Evolutionary conservation across 2,888 invertebrate genomes (phyloP).

Genomic region (Germaria angustata): DNA sequence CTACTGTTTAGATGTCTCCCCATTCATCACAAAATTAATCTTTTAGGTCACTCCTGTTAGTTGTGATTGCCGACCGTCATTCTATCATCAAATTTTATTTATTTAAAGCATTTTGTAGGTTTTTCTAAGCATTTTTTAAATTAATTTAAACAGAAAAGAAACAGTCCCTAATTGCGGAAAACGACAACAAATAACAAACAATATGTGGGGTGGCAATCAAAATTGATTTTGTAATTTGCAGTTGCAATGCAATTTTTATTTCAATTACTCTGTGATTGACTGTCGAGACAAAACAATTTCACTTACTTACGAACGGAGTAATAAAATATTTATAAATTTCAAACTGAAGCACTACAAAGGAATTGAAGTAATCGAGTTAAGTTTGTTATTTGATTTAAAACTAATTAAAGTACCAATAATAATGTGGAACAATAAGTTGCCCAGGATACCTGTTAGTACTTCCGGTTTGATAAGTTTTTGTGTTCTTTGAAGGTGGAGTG

Average conservation of each 20-base stretch:
- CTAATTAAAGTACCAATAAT: not conserved
- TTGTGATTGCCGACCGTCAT: not conserved
- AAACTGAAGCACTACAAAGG: not conserved
- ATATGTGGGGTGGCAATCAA: slow-evolving; percentile 9
- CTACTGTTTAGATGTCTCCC: not conserved
- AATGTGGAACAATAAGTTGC: no score
- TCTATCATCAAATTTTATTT: slow-evolving; percentile 42
- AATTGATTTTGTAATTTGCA: slow-evolving; percentile 48
- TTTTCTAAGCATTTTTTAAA: slow-evolving; percentile 13
- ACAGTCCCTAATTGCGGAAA: slow-evolving; percentile 39
- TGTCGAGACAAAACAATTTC: slow-evolving; percentile 47
- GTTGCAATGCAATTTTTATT: slow-evolving; percentile 59
- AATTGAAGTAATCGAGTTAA: not conserved
- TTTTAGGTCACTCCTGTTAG: not conserved
- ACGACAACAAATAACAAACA: slow-evolving; percentile 28
- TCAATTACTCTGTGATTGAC: slow-evolving; percentile 63
- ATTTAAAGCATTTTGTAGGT: slow-evolving; percentile 43
- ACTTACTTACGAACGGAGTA: not conserved
- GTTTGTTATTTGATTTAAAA: not conserved
- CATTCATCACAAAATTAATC: not conserved
- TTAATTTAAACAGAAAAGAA: not conserved
- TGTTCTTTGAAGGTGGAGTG: no score
- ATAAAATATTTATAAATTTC: slow-evolving; percentile 49
- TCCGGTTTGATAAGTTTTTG: no score
- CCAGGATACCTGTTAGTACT: no score